A percentile compares a stretch with the other conserved stretches of the same genome.
Conservation (phyloP, 1,140 invertebrate species). For the Drosophila saltans region DNA sequence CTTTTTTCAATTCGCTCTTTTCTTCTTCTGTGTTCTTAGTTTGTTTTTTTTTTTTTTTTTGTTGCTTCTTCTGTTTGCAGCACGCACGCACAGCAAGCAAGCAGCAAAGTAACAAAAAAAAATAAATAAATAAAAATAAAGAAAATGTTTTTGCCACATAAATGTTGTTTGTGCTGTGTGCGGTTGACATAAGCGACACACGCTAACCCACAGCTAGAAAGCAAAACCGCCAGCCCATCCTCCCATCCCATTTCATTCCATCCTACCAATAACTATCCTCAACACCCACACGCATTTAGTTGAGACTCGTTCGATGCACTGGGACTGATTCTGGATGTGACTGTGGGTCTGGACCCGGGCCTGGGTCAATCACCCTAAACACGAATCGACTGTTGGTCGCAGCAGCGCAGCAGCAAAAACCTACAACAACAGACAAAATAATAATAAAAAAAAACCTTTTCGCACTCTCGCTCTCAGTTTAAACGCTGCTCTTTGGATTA, state of each 20-base stretch:
- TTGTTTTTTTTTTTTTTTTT: background rate
- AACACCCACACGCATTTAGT: background rate
- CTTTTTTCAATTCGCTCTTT: constrained; percentile 8
- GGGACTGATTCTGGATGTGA: background rate
- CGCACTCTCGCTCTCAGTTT: constrained; percentile 20
- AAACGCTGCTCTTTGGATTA: constrained; percentile 24
- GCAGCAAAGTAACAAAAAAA: constrained; percentile 6
- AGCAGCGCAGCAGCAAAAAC: constrained; percentile 27
- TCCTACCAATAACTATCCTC: background rate
- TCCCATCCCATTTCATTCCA: background rate
- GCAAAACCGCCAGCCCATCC: constrained; percentile 29
- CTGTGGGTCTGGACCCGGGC: constrained; percentile 29
- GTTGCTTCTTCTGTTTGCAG: constrained; percentile 3
- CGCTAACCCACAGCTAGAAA: constrained; percentile 24
- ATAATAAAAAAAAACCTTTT: constrained; percentile 46
- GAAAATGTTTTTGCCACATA: constrained; percentile 6
- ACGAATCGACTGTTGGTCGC: constrained; percentile 45
- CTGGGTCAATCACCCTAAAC: constrained; percentile 64
- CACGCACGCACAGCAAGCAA: constrained; percentile 4
- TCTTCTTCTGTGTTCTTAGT: background rate
- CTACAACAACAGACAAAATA: constrained; percentile 37
- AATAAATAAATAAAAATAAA: background rate
- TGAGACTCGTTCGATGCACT: background rate
- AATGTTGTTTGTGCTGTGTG: constrained; percentile 5
- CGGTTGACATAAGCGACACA: constrained; percentile 10